These are phyloP conservation scores for Epinephelus coioides DNA, from an alignment of 2,797 vertebrate species.

Conservation along the genomic window DNA sequence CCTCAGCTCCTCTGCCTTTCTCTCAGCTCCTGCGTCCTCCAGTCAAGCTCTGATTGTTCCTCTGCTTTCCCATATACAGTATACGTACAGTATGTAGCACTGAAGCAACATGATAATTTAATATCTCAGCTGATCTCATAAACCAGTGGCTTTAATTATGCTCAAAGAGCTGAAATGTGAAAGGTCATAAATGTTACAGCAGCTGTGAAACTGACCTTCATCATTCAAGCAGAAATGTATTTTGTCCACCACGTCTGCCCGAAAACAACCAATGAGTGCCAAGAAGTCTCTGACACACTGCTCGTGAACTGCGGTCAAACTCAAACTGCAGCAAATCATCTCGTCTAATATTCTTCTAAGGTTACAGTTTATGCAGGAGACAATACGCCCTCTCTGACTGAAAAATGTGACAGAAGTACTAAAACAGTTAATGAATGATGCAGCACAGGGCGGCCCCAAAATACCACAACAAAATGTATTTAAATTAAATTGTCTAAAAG, in stretches of 20 bases:
- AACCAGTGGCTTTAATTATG: too few species aligned
- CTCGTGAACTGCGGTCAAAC: background rate
- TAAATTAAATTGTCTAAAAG: background rate
- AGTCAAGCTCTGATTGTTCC: background rate
- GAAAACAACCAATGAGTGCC: too few species aligned
- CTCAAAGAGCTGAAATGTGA: too few species aligned
- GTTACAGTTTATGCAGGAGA: background rate
- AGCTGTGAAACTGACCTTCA: too few species aligned
- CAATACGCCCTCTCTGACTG: background rate
- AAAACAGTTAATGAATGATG: background rate
- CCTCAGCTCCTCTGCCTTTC: background rate
- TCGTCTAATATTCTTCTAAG: background rate
- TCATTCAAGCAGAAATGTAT: too few species aligned
- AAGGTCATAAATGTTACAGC: too few species aligned
- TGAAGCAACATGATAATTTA: too few species aligned
- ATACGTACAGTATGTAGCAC: too few species aligned
- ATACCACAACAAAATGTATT: background rate
- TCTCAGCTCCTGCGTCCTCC: background rate
- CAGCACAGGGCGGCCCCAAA: background rate
- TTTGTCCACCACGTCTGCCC: too few species aligned
- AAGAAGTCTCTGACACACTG: too few species aligned
- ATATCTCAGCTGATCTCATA: too few species aligned
- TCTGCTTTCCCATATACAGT: background rate
- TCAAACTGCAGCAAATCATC: background rate
- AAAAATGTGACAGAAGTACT: background rate